Evolutionary conservation across 1,140 invertebrate genomes (phyloP), one percentile per base, ranked within the genome.

Genomic region (Oryctes rhinoceros): DNA sequence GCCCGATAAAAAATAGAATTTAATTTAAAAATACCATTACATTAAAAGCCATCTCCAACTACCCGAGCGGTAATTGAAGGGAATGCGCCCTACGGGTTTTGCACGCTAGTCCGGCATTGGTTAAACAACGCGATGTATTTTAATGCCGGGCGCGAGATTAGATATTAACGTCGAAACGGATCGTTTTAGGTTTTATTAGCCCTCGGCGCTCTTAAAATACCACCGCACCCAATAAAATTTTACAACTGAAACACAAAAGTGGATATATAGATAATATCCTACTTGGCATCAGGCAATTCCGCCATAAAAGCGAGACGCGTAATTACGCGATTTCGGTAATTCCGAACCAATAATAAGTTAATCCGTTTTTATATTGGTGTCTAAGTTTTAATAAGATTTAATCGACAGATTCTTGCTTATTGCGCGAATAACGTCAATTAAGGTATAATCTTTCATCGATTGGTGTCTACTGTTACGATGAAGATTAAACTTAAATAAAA

Each of bases 141-240:
- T 44, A 44, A 44, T 1, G 5, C 39, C 39, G 5, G 24, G 9
- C 39, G 39, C 39, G 5, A 44, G 53, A 59, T 18, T 59, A 59
- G 15, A 59, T 59, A 18, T n/a, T 59, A 59, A 59, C 53, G 53
- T 18, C 15, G 18, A 18, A 18, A n/a, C 18, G 53, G 18, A 59
- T 59, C 53, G 18, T 59, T 59, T 59, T 59, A 59, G 53, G n/a
- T 59, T 59, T 59, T 59, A 59, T 59, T 59, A 59, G 6, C 53
- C 15, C 53, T 6, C 13, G 13, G 53, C 15, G 15, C 53, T 59
- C 13, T 59, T 59, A 59, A 59, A 59, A 59, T 59, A 59, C 7
- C 53, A 59, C 53, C 53, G 53, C n/a, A 59, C 53, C 13, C 53
- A 6, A 59, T 59, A 59, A 59, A 59, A 59, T 59, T 59, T 59